Evolutionary conservation across 2,888 invertebrate species (phyloP), one percentile per base, ranked within the genome.

Genomic region (Drosophila monieri): DNA sequence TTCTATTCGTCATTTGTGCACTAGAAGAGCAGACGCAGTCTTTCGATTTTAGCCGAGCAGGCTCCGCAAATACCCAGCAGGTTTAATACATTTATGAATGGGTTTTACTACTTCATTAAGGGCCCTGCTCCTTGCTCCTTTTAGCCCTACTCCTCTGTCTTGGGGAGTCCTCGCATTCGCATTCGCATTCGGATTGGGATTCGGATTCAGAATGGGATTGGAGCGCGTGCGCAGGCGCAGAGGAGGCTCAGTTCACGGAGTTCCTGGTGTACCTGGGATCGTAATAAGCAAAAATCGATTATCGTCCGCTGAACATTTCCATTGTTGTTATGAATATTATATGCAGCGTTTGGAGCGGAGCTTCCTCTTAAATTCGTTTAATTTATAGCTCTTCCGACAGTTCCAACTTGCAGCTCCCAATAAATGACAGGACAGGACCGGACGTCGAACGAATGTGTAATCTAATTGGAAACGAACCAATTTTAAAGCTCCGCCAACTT

Each of bases 71-170:
- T 47, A 68, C 52, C 59, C 58, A 74, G 74, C 76, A 55, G 73
- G 67, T 76, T 88, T 88, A 87, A 81, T 84, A 80, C 78, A 85
- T 91, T 91, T 91, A 90, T 91, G 91, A 91, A 91, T 91, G 91
- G 89, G 89, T 90, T 91, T 91, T 91, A 91, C 91, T 91, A 91
- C 91, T 91, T 91, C 90, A 90, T 91, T 91, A 90, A 91, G 90
- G 88, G 55, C 67, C 73, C 69, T 64, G 78, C 68, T 68, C 49
- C 70, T 64, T 58, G 66, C 69, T 68, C 68, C 30, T 23, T 23
- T 48, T 44, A 15, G 15, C 37, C 41, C 41, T 15, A 21, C 18
- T 43, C 21, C 12, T 18, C 15, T 14, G 15, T 39, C 15, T 35
- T n/a, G 37, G 46, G 6, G 58, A 10, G 44, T 21, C 21, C 46